A percentile compares a stretch with the other conserved stretches of the same genome.
Evolutionary conservation across 1,140 invertebrate species (phyloP).

Genomic region (Formica exsecta): DNA sequence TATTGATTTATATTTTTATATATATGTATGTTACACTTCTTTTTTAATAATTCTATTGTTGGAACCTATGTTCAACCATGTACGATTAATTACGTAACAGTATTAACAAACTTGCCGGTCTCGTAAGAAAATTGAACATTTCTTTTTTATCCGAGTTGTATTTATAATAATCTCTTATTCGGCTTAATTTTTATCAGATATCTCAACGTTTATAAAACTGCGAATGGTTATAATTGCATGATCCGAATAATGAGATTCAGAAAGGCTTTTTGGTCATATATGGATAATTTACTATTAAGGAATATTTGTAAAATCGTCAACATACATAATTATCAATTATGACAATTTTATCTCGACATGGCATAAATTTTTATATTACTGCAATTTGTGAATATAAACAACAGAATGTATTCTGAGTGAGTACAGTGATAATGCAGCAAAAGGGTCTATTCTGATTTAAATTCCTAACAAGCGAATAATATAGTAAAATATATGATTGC

Average conservation of each 20-base stretch:
- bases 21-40: background rate
- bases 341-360: constrained; percentile 70
- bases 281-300: constrained; percentile 74
- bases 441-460: constrained; percentile 78
- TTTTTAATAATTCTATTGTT: constrained; percentile 25
- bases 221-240: constrained; percentile 5
- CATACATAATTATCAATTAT: constrained; percentile 68
- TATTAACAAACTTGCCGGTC: constrained; percentile 17
- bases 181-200: constrained; percentile 23
- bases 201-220: constrained; percentile 37
- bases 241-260: constrained; percentile 43
- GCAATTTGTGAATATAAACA: constrained; percentile 67
- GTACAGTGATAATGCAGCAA: constrained; percentile 79
- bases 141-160: constrained; percentile 21
- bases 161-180: constrained; percentile 42
- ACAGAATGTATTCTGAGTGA: constrained; percentile 67
- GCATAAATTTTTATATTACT: constrained; percentile 72
- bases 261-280: constrained; percentile 71
- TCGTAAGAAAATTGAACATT: constrained; percentile 14
- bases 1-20: background rate
- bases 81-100: background rate
- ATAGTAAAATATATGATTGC: constrained; percentile 36
- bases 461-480: background rate
- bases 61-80: background rate
- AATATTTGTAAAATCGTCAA: constrained; percentile 71